These are phyloP conservation scores for Tor tambroides DNA, from an alignment of 2,113 vertebrate genomes.

Conservation along the genomic window DNA sequence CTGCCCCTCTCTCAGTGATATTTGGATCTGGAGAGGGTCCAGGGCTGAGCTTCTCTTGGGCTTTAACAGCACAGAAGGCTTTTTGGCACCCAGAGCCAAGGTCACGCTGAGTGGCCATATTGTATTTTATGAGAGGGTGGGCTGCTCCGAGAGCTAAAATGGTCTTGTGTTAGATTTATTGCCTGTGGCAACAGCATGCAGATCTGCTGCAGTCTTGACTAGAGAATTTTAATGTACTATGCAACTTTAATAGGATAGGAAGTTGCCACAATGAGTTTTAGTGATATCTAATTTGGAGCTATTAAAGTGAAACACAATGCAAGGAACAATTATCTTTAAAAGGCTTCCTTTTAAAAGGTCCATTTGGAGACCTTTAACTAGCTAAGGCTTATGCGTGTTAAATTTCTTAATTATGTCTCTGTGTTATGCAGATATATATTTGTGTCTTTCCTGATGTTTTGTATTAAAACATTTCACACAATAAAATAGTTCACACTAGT, in stretches of 20 bases:
- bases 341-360: neutral
- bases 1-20: slow-evolving; percentile 37
- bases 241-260: slow-evolving; percentile 27
- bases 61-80: slow-evolving; percentile 76
- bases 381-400: neutral
- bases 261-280: slow-evolving; percentile 5
- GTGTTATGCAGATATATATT: neutral
- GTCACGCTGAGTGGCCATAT: slow-evolving; percentile 79
- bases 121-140: slow-evolving; percentile 77
- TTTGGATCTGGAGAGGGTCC: slow-evolving; percentile 69
- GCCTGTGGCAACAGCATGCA: slow-evolving; percentile 60
- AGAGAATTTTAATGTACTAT: slow-evolving; percentile 49
- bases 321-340: neutral
- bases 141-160: slow-evolving; percentile 68
- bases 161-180: slow-evolving; percentile 69
- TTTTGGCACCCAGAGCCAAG: slow-evolving; percentile 72
- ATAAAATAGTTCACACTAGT: no score
- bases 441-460: neutral
- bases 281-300: neutral
- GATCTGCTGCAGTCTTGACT: slow-evolving; percentile 50
- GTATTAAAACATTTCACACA: neutral
- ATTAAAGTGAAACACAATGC: slow-evolving; percentile 24
- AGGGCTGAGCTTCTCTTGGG: slow-evolving; percentile 65
- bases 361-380: slow-evolving; percentile 13
- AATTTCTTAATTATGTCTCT: neutral